Conservation (phyloP, 2,797 vertebrate genomes). For the Leptodactylus fallax region DNA sequence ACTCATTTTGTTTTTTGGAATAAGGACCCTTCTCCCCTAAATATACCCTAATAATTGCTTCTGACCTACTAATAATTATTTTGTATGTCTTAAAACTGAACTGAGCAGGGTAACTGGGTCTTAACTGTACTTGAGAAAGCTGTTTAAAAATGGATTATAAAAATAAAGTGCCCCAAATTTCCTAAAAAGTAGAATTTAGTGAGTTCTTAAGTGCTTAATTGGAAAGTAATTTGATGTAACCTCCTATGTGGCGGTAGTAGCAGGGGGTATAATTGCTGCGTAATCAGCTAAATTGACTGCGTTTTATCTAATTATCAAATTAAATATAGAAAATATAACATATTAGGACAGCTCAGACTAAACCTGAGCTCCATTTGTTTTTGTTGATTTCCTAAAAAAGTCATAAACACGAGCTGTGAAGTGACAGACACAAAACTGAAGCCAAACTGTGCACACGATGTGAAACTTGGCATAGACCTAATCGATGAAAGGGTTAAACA, state of each 20-base stretch:
- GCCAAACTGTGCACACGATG: background rate
- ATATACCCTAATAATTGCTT: background rate
- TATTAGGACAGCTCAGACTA: slow-evolving; percentile 6
- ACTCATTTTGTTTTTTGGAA: background rate
- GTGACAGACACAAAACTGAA: background rate
- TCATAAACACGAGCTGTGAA: background rate
- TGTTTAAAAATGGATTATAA: background rate
- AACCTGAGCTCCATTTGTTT: background rate
- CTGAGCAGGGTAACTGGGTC: background rate
- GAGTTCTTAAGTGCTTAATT: slow-evolving; percentile 42
- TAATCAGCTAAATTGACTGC: slow-evolving; percentile 45
- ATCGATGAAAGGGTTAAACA: background rate
- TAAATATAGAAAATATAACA: slow-evolving; percentile 29
- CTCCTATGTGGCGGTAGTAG: slow-evolving; percentile 25
- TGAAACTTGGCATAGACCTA: background rate
- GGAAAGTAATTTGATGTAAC: slow-evolving; percentile 35
- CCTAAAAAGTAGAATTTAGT: background rate
- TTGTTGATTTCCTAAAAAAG: background rate
- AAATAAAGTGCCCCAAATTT: slow-evolving; percentile 36
- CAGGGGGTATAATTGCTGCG: slow-evolving; percentile 50
- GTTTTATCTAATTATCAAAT: slow-evolving; percentile 46
- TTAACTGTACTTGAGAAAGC: background rate
- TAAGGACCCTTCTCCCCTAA: background rate
- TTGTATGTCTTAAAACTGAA: background rate
- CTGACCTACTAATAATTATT: background rate